These are phyloP conservation scores for Zoroaster sp. DNA, from an alignment of 53 echinoderm and acorn worm species.

Conservation along the genomic window DNA sequence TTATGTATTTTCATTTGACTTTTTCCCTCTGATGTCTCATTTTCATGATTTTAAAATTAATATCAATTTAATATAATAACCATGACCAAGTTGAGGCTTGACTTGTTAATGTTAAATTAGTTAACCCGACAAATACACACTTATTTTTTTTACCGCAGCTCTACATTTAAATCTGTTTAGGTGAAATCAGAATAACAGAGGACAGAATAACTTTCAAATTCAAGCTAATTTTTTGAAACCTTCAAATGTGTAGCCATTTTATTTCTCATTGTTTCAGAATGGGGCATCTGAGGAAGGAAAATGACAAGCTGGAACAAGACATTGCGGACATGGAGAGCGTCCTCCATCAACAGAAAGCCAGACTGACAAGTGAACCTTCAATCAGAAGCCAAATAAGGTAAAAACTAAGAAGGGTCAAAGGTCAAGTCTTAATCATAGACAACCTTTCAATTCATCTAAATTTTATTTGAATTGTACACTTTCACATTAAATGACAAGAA, in stretches of 20 bases:
- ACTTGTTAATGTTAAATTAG: too few species aligned
- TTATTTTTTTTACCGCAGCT: too few species aligned
- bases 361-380: conserved; percentile 21
- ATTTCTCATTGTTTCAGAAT: not conserved
- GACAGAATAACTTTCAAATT: too few species aligned
- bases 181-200: too few species aligned
- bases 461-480: not conserved
- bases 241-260: too few species aligned
- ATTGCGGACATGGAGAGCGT: conserved; percentile 56
- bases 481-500: not conserved
- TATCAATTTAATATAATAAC: too few species aligned
- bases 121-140: too few species aligned
- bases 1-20: not conserved
- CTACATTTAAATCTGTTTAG: too few species aligned
- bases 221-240: too few species aligned
- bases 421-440: not conserved
- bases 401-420: not conserved
- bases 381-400: conserved; percentile 58
- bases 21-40: not conserved
- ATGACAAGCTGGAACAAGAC: conserved; percentile 57
- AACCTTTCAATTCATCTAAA: not conserved
- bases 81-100: too few species aligned
- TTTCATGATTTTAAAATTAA: too few species aligned
- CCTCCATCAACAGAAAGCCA: conserved; percentile 37
- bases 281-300: conserved; percentile 32